A percentile compares a stretch with the other conserved stretches of the same genome.
Evolutionary conservation across 2,797 vertebrate genomes (phyloP).

Genomic region (Dendrocincla fuliginosa): DNA sequence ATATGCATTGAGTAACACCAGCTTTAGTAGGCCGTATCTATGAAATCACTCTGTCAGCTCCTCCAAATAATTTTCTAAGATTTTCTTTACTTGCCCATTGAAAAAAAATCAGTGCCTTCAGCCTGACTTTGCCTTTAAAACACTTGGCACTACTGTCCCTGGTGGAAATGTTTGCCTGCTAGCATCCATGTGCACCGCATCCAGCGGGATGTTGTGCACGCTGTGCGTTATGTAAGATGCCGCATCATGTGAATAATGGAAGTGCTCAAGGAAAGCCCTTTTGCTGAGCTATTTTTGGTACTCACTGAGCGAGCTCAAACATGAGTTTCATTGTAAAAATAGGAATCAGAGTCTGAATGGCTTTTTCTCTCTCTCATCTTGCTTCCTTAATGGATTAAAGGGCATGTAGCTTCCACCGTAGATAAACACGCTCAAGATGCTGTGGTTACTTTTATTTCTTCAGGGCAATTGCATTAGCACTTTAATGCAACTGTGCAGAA

Average conservation of each 20-base stretch:
- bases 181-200: not conserved
- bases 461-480: not conserved
- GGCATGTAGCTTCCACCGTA: not conserved
- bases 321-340: conserved; percentile 61
- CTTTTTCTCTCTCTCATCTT: not conserved
- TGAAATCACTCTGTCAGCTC: not conserved
- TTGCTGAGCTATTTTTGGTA: conserved; percentile 60
- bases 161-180: not conserved
- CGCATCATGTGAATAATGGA: conserved; percentile 70
- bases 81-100: not conserved
- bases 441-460: not conserved
- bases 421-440: conserved; percentile 3
- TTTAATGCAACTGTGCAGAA: not conserved
- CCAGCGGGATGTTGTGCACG: not conserved
- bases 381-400: conserved; percentile 24
- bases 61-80: not conserved
- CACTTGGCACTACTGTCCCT: not conserved
- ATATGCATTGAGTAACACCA: not conserved
- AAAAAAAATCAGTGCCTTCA: not conserved
- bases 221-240: conserved; percentile 52
- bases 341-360: not conserved
- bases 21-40: not conserved
- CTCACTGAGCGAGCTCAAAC: not conserved
- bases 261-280: conserved; percentile 64
- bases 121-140: conserved; percentile 13